Evolutionary conservation across 2,797 vertebrate species (phyloP), one percentile per base, ranked within the genome.

Genomic region (Sebastes steindachneri): DNA sequence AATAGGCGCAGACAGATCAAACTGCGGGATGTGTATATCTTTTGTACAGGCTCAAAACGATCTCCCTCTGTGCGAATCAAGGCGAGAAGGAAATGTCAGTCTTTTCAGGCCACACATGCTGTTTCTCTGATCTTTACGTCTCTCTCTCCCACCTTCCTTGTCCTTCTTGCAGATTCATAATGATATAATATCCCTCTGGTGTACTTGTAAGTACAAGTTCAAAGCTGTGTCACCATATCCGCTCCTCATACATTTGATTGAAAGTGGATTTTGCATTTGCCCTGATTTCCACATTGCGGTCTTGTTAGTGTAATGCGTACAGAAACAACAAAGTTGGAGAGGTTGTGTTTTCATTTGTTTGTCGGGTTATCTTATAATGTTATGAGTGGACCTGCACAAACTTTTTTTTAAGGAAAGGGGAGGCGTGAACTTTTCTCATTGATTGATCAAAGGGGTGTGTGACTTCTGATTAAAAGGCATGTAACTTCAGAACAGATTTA

Each of bases 81-180:
- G 37, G 59, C 14, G 2, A 83, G 77, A 60, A 68, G 73, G 28
- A 76, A 75, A 83, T 81, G 75, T 82, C 83, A 68, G 70, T 79
- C 60, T 76, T 88, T 84, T 82, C 71, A 71, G 80, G 77, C 75
- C 79, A 51, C 75, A 58, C 68, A 37, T 29, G 17, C 45, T n/a
- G 63, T 69, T 65, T 83, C 75, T 89, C 54, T 91, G 83, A 90
- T 92, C 81, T 79, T 33, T 3, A n/a, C 2, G n/a, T 74, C 37
- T 51, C 60, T 37, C 26, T 65, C 57, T 1, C 41, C 31, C 10
- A 67, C 64, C 60, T 68, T 64, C 35, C 59, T 57, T 35, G 74
- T 76, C 60, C 72, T 37, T 73, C 8, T 28, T 4, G 4, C 41
- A 68, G 69, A 76, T 71, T 89, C 14, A 81, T 90, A 53, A 53